Base-by-base conservation (phyloP, 2,888 invertebrate species). In the Pristionchus japonicus region DNA sequence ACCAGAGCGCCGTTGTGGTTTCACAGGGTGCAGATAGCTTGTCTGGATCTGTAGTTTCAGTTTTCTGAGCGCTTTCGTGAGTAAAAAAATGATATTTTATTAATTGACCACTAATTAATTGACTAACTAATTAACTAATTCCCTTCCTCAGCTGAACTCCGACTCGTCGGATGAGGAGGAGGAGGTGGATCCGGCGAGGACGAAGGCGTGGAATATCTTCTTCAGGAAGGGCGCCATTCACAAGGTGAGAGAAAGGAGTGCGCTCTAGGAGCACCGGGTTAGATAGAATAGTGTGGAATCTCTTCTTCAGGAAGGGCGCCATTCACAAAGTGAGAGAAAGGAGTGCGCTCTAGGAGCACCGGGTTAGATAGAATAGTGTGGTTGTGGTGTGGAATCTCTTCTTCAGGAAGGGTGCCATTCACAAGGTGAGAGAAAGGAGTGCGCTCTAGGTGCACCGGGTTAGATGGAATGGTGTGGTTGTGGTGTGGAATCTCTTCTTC, bases 401-500 rank as follows among this genome's bases (percentile, higher is more conserved):
- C n/a, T n/a, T n/a, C n/a, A n/a, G n/a, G n/a, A n/a, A n/a, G n/a
- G n/a, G n/a, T n/a, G n/a, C n/a, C n/a, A n/a, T n/a, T n/a, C n/a
- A n/a, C n/a, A n/a, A n/a, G n/a, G n/a, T n/a, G n/a, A n/a, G n/a
- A n/a, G n/a, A n/a, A n/a, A n/a, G n/a, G n/a, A n/a, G n/a, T n/a
- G n/a, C n/a, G n/a, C n/a, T n/a, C n/a, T n/a, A n/a, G n/a, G n/a
- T n/a, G n/a, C n/a, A n/a, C n/a, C n/a, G n/a, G n/a, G n/a, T n/a
- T n/a, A n/a, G n/a, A n/a, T n/a, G n/a, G n/a, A n/a, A n/a, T n/a
- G n/a, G n/a, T n/a, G n/a, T n/a, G n/a, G n/a, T n/a, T n/a, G n/a
- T n/a, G 70, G 20, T 70, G 15, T 86, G 86, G 86, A 86, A 86
- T 49, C 15, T 34, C 13, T 27, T 67, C 27, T 86, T 86, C 70